phyloP scores from a whole-genome alignment of 1,140 invertebrate genomes.

The Radopholus similis region DNA sequence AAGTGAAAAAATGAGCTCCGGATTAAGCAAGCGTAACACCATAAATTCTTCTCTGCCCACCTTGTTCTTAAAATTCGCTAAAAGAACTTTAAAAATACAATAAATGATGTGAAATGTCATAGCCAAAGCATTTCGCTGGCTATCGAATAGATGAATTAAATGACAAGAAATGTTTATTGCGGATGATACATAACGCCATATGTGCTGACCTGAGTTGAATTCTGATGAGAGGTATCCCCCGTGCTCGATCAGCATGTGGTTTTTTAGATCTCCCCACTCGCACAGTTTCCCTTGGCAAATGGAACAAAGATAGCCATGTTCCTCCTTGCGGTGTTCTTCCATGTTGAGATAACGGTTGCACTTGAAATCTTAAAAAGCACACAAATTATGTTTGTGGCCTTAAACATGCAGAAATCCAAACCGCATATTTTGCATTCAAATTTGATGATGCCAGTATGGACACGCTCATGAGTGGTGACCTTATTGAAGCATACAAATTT shows the following conservation, averaged over 20 bases:
- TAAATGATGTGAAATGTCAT: neutral
- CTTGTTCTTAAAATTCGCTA: no score
- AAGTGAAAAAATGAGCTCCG: no score
- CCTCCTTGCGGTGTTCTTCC: conserved; percentile 58
- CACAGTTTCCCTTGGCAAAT: conserved; percentile 52
- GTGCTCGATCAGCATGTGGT: conserved; percentile 56
- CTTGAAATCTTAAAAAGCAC: no score
- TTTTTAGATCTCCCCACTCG: conserved; percentile 57
- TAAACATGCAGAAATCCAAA: no score
- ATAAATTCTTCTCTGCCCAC: no score
- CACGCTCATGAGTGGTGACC: conserved; percentile 57
- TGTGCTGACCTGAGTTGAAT: conserved; percentile 42
- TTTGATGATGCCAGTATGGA: conserved; percentile 60
- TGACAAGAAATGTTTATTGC: neutral
- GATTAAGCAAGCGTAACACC: no score
- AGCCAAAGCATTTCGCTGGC: no score
- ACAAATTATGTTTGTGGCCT: no score
- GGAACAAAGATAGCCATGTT: conserved; percentile 57
- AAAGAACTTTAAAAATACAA: no score
- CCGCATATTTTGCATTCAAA: conserved; percentile 60
- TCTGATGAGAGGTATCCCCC: conserved; percentile 57
- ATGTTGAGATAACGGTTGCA: conserved; percentile 56
- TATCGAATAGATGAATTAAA: no score
- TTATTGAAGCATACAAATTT: conserved; percentile 18
- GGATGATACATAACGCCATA: conserved; percentile 1